These are phyloP conservation scores for Macrotis lagotis DNA, from an alignment of 2,113 vertebrate genomes.

Conservation along the genomic window DNA sequence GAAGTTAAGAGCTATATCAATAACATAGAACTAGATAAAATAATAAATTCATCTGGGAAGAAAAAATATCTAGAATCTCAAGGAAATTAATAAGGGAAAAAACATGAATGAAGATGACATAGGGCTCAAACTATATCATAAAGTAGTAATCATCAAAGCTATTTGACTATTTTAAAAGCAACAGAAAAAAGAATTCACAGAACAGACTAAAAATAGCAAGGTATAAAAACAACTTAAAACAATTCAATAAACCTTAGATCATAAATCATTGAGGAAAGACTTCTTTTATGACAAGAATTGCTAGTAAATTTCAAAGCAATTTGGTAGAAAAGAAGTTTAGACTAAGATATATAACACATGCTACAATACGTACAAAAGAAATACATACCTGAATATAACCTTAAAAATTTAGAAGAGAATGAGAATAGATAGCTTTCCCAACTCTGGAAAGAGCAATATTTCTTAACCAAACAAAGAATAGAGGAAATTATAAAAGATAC, in stretches of 20 bases:
- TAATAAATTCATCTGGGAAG: not conserved
- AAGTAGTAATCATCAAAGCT: not conserved
- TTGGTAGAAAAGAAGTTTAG: too few relatives aligned
- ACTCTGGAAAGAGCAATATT: too few relatives aligned
- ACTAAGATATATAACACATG: too few relatives aligned
- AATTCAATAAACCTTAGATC: not conserved
- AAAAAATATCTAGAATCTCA: not conserved
- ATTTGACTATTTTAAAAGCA: not conserved
- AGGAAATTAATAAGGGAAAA: not conserved
- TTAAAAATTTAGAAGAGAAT: too few relatives aligned
- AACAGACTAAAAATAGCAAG: not conserved
- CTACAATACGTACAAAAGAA: too few relatives aligned
- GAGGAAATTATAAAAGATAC: too few relatives aligned
- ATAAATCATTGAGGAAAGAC: not conserved
- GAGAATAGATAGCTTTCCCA: too few relatives aligned
- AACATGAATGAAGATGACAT: not conserved
- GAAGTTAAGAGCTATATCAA: not conserved
- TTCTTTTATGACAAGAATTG: not conserved
- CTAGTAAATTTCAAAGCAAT: too few relatives aligned
- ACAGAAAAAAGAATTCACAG: not conserved
- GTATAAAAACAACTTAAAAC: not conserved
- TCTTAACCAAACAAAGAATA: too few relatives aligned
- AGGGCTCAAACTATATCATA: not conserved
- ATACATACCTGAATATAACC: too few relatives aligned
- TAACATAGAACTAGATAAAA: not conserved